Base-by-base conservation (phyloP, 1,140 invertebrate species). In the Steinernema feltiae region DNA sequence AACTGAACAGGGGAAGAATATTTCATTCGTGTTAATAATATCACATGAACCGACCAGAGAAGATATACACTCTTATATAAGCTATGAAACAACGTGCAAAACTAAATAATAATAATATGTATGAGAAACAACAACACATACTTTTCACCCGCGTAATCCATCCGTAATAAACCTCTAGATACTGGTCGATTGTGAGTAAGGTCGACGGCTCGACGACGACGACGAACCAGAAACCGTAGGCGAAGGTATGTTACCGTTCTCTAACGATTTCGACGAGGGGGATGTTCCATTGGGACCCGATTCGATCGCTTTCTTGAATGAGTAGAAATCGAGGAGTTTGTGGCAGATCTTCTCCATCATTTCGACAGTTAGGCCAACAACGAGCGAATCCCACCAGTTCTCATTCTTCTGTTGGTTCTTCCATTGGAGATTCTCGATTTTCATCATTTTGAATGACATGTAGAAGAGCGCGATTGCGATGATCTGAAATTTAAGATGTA, bases 381-480 rank as follows among this genome's bases (percentile, higher is more conserved):
- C 53, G 15, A 63, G 53, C 24, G 7, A 21, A 27, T 63, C 53
- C 53, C 53, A 63, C 53, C 53, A 63, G 53, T 63, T 63, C 24
- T 63, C 53, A 21, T 27, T 27, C 24, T 3, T 27, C 53, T 63
- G 53, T 21, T 63, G 12, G 53, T 63, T 63, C 24, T 17, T 63
- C 53, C 53, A 63, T 3, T 15, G 7, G 12, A 63, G 15, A 63
- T 27, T 27, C 24, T 63, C 53, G 12, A 63, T 3, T 63, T 63
- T 63, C 3, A 63, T 7, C 77, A 83, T 63, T 71, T 80, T 84
- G 72, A 84, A 73, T 3, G 83, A 73, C 69, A 84, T 76, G n/a
- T 86, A 79, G 21, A 84, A 53, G 12, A 86, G 48, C 15, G 83
- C 79, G 21, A 85, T 83, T n/a, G 83, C 84, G 46, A 85, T 83